phyloP scores from a whole-genome alignment of 2,888 invertebrate genomes.

The Allophyes oxyacanthae region DNA sequence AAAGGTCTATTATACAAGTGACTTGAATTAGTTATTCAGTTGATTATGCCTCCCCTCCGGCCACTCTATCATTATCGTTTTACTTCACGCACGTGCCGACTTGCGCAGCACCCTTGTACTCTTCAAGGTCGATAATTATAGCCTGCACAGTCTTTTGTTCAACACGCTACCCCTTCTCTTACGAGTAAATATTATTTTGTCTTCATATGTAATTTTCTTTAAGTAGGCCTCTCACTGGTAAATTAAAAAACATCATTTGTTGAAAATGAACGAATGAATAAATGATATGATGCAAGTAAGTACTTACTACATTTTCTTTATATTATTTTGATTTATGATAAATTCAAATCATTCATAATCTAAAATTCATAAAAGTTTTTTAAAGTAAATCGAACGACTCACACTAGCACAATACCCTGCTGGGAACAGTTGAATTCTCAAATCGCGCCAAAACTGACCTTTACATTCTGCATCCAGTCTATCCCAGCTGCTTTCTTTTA shows the following conservation, averaged over 20 bases:
- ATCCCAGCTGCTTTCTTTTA: no score
- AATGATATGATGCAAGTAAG: no score
- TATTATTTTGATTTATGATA: no score
- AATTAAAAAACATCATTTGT: conserved; percentile 1
- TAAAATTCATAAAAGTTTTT: no score
- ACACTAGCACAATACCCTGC: no score
- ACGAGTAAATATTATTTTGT: conserved; percentile 59
- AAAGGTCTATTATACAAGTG: conserved; percentile 80
- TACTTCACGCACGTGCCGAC: conserved; percentile 83
- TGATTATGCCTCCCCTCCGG: conserved; percentile 84
- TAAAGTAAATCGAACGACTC: no score
- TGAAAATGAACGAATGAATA: no score
- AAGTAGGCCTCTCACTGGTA: conserved; percentile 4
- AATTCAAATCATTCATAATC: no score
- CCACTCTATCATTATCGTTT: conserved; percentile 88
- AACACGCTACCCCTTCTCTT: conserved; percentile 51
- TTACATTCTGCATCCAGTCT: no score
- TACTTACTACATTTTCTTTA: no score
- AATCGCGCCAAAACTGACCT: no score
- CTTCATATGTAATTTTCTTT: conserved; percentile 23
- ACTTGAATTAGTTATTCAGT: conserved; percentile 88
- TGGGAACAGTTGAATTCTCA: no score
- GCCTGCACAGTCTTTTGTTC: conserved; percentile 74
- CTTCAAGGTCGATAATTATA: conserved; percentile 86
- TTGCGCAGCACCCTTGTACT: conserved; percentile 75